Conservation (phyloP, 1,140 invertebrate species). For the Listronotus bonariensis region DNA sequence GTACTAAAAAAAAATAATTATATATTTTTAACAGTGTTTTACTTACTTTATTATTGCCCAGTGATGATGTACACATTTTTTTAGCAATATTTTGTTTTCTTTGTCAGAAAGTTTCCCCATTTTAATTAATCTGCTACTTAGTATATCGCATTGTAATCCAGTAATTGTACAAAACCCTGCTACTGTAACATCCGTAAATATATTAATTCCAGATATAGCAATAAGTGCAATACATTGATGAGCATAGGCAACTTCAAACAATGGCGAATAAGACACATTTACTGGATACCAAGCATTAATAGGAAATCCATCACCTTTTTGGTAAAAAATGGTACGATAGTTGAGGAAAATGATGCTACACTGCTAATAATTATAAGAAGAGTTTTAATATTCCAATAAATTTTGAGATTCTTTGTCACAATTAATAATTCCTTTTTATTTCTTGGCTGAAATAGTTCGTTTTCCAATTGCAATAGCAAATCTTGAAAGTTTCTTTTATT, state of each 20-base stretch:
- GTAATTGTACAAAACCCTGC: too few species aligned
- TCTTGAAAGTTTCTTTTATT: too few species aligned
- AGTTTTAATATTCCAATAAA: too few species aligned
- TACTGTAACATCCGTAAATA: too few species aligned
- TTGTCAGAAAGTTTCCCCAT: not conserved
- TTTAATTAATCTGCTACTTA: conserved; percentile 3
- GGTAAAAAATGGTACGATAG: conserved; percentile 13
- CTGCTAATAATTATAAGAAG: not conserved
- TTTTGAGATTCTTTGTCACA: too few species aligned
- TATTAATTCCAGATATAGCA: too few species aligned
- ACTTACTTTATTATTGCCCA: conserved; percentile 9
- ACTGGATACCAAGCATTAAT: conserved; percentile 25
- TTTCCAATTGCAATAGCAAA: too few species aligned
- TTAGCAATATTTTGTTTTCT: not conserved
- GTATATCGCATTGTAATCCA: conserved; percentile 23
- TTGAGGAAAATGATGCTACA: not conserved
- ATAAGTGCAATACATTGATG: too few species aligned
- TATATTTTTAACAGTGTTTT: not conserved
- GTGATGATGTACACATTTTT: too few species aligned
- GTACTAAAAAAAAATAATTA: too few species aligned
- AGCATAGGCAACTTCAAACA: too few species aligned
- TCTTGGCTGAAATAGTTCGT: conserved; percentile 7
- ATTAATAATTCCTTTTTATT: not conserved
- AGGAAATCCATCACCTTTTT: conserved; percentile 9
- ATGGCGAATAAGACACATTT: too few species aligned